phyloP scores from a whole-genome alignment of 2,888 invertebrate genomes.

The Dusona sp. region DNA sequence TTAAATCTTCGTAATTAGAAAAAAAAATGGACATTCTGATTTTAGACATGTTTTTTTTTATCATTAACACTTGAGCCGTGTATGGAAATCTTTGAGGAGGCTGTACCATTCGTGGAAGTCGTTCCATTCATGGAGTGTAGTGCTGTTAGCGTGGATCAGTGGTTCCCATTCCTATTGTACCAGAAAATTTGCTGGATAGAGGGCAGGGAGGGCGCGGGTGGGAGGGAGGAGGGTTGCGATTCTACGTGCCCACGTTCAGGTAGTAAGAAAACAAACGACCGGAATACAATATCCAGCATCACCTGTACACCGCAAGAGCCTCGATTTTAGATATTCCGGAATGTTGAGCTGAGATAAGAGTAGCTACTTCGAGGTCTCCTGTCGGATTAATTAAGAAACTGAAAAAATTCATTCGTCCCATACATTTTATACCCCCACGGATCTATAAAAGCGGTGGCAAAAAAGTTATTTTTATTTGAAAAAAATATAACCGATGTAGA shows the following conservation, averaged over 20 bases:
- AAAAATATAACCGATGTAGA: background rate
- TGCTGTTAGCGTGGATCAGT: slow-evolving; percentile 73
- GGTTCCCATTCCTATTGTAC: slow-evolving; percentile 71
- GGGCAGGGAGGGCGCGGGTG: background rate
- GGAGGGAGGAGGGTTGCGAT: background rate
- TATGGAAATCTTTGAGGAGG: slow-evolving; percentile 69
- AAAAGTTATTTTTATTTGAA: background rate
- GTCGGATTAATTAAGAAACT: slow-evolving; percentile 57
- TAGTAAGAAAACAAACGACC: slow-evolving; percentile 26
- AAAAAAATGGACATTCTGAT: background rate
- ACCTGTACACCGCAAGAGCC: slow-evolving; percentile 36
- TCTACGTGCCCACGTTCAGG: slow-evolving; percentile 10
- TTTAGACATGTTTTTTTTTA: background rate
- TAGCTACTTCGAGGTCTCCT: background rate
- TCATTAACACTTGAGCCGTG: background rate
- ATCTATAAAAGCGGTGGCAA: background rate
- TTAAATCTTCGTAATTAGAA: background rate
- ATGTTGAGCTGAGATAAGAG: slow-evolving; percentile 47
- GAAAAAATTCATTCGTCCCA: slow-evolving; percentile 31
- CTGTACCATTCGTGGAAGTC: slow-evolving; percentile 77
- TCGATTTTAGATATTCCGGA: slow-evolving; percentile 46
- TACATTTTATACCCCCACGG: background rate
- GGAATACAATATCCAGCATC: slow-evolving; percentile 40
- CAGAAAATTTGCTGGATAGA: slow-evolving; percentile 9
- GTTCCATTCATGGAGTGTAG: slow-evolving; percentile 76